Base-by-base conservation (phyloP, 2,797 vertebrate species). In the Enteromius trimaculatus region DNA sequence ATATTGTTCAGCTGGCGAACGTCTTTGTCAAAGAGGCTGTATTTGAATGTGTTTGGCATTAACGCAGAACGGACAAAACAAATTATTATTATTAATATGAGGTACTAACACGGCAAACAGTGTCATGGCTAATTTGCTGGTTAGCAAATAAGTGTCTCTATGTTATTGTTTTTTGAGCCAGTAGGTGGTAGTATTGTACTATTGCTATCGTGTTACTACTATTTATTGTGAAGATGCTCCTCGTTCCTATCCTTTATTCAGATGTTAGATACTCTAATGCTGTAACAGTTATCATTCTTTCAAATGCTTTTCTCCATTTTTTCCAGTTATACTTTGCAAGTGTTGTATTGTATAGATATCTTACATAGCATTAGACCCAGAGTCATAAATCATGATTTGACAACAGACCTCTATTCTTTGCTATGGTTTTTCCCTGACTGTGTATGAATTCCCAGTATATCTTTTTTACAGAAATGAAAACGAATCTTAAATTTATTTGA, bases 391-490 rank as follows among this genome's bases (percentile, higher is more conserved):
- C 51, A 37, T 31, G 3, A 76, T 76, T 79, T 76, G 66, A 72
- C 64, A 26, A 6, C 42, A 70, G 37, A 26, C 60, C 29, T 79
- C 19, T 7, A 16, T n/a, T 82, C 14, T 64, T 68, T 51, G 58
- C 16, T 68, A 17, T 60, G n/a, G 49, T 47, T 1, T 39, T 84
- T 21, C 4, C 14, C 39, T 3, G 51, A 17, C 62, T 58, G 29
- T 60, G 13, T 7, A 58, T 47, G 14, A 60, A 76, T 86, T 89
- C 84, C 70, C 84, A 88, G 84, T 29, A n/a, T 89, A 84, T 84
- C 58, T 65, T 29, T 80, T 39, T 88, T 87, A 86, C 82, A 49
- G 11, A 82, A 64, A 79, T 71, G 5, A 76, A 44, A 62, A 53
- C 26, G 44, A 65, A 74, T 86, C 58, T 70, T 85, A 81, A 84